phyloP scores from a whole-genome alignment of 2,797 vertebrate species.

The Eulemur mongoz region DNA sequence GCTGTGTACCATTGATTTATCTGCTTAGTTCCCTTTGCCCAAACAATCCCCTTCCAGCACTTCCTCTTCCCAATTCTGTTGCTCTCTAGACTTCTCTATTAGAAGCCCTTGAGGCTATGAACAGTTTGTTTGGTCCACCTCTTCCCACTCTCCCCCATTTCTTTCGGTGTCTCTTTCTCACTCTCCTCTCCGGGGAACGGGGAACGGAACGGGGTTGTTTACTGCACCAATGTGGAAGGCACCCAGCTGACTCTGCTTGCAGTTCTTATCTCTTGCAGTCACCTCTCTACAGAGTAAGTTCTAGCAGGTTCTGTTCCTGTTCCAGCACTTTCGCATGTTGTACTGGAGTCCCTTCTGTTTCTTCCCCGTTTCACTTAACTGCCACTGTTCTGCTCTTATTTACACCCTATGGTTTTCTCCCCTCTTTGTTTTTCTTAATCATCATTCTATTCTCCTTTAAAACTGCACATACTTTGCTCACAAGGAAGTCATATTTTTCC shows the following conservation, averaged over 20 bases:
- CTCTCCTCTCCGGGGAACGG: background rate
- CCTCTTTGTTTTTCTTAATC: background rate
- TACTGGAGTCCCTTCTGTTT: background rate
- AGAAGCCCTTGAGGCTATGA: background rate
- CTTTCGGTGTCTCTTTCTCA: background rate
- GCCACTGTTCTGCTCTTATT: background rate
- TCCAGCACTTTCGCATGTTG: accelerated
- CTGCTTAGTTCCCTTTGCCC: background rate
- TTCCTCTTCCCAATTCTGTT: background rate
- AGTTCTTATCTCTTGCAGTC: background rate
- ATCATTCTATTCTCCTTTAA: background rate
- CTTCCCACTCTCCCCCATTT: background rate
- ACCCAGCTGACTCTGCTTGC: background rate
- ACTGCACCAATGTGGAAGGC: background rate
- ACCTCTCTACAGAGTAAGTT: background rate
- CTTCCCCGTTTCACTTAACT: background rate
- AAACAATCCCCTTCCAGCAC: background rate
- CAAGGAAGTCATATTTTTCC: background rate
- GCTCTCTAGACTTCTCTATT: background rate
- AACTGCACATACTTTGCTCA: background rate
- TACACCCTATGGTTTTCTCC: background rate
- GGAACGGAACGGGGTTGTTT: background rate
- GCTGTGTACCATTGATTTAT: too few species aligned
- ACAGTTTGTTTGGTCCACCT: background rate
- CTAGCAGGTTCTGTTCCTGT: background rate